Conservation (phyloP, 2,113 vertebrate genomes). For the Chloebia gouldiae region DNA sequence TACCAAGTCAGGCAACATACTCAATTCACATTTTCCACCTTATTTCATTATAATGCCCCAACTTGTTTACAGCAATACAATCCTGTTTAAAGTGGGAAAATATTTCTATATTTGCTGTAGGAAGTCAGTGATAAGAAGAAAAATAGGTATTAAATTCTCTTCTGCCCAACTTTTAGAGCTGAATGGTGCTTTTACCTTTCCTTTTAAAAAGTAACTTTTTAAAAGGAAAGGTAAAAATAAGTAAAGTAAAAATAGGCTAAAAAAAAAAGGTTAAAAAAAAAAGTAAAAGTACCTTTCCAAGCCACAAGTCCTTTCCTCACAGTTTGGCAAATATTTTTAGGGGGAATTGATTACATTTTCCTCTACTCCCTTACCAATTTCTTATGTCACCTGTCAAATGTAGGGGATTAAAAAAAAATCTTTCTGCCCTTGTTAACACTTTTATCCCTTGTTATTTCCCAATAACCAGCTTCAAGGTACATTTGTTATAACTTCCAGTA, state of each 20-base stretch:
- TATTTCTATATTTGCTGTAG: not conserved
- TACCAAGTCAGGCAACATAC: not conserved
- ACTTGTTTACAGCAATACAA: constrained; percentile 18
- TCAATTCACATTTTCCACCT: constrained; percentile 4
- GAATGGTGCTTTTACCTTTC: not conserved
- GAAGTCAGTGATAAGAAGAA: not conserved
- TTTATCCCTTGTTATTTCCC: not conserved
- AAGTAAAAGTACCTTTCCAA: not conserved
- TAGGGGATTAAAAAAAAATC: not conserved
- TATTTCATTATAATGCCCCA: not conserved
- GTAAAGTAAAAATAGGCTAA: too few relatives aligned
- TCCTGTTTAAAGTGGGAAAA: not conserved
- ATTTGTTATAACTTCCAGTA: not conserved
- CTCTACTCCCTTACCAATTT: not conserved
- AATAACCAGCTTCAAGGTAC: not conserved
- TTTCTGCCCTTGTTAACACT: not conserved
- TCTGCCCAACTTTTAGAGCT: constrained; percentile 1
- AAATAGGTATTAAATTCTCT: not conserved
- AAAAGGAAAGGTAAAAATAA: too few relatives aligned
- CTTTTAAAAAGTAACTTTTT: not conserved
- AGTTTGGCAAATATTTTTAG: not conserved
- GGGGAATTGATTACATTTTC: not conserved
- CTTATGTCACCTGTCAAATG: not conserved
- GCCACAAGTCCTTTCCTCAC: not conserved
- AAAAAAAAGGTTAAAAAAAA: too few relatives aligned